A percentile compares a stretch with the other conserved stretches of the same genome.
phyloP scores from a whole-genome alignment of 2,888 invertebrate species.

The Darwinula stevensoni region DNA sequence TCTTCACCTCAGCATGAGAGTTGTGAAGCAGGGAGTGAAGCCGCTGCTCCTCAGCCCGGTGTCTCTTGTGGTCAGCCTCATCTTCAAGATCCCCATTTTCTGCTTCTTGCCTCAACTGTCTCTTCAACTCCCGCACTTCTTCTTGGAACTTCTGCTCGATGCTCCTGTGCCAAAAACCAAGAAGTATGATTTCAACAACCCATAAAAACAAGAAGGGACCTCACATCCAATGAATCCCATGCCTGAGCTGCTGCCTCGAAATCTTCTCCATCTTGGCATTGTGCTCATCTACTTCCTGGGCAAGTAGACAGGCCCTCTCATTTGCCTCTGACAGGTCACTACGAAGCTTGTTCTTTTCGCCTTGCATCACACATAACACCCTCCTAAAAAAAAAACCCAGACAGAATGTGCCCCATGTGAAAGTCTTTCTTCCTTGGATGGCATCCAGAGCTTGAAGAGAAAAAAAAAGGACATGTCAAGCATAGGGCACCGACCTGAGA shows the following conservation, averaged over 20 bases:
- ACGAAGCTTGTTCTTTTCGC: conserved; percentile 50
- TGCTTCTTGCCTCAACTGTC: no score
- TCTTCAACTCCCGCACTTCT: conserved; percentile 32
- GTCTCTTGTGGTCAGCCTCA: not conserved
- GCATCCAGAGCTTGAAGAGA: no score
- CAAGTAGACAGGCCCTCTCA: conserved; percentile 41
- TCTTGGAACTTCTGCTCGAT: conserved; percentile 48
- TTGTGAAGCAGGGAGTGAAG: not conserved
- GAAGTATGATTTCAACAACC: no score
- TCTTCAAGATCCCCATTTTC: no score
- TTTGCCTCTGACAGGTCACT: conserved; percentile 51
- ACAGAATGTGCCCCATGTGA: no score
- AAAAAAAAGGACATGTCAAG: no score
- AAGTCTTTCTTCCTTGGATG: no score
- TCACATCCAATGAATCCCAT: conserved; percentile 19
- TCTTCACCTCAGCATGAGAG: conserved; percentile 14
- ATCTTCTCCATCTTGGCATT: conserved; percentile 51
- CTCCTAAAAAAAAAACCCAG: no score
- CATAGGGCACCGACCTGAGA: no score
- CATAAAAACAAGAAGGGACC: conserved; percentile 4
- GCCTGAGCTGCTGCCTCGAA: conserved; percentile 29
- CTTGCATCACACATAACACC: no score
- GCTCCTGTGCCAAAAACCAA: conserved; percentile 17
- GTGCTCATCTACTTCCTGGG: conserved; percentile 70
- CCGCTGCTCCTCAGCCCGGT: not conserved